phyloP scores from a whole-genome alignment of 2,113 vertebrate genomes.

The Coreoperca whiteheadi region DNA sequence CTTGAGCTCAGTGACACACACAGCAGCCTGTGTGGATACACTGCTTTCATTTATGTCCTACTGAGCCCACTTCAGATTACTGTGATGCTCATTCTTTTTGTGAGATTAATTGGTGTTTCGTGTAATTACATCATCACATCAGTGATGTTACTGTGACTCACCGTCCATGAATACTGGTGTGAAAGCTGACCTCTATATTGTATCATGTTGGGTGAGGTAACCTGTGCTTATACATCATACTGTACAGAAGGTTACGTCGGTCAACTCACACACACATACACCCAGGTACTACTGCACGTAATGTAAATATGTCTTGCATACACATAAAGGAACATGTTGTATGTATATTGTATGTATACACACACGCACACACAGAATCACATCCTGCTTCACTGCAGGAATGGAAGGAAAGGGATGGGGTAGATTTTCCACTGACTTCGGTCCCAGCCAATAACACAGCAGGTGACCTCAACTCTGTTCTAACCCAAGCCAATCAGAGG shows the following conservation, averaged over 20 bases:
- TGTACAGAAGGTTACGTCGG: conserved; percentile 54
- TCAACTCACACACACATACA: neutral
- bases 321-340: conserved; percentile 8
- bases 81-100: conserved; percentile 55
- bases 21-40: conserved; percentile 15
- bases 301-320: conserved; percentile 1
- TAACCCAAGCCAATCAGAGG: conserved; percentile 84
- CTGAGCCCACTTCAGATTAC: conserved; percentile 46
- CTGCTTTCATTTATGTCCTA: conserved; percentile 37
- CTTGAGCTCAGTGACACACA: conserved; percentile 33
- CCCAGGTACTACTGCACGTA: neutral
- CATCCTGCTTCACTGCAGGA: conserved; percentile 59
- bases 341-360: conserved; percentile 2
- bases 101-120: conserved; percentile 28
- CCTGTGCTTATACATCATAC: conserved; percentile 40
- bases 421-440: conserved; percentile 64
- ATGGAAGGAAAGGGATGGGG: conserved; percentile 42
- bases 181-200: conserved; percentile 61
- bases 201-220: conserved; percentile 67
- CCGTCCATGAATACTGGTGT: conserved; percentile 40
- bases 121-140: conserved; percentile 50
- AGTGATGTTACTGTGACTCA: conserved; percentile 66
- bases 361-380: conserved; percentile 18
- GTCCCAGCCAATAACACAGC: conserved; percentile 72
- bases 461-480: conserved; percentile 71